Evolutionary conservation across 2,888 invertebrate genomes (phyloP).

Genomic region (Parthenolecanium corni): DNA sequence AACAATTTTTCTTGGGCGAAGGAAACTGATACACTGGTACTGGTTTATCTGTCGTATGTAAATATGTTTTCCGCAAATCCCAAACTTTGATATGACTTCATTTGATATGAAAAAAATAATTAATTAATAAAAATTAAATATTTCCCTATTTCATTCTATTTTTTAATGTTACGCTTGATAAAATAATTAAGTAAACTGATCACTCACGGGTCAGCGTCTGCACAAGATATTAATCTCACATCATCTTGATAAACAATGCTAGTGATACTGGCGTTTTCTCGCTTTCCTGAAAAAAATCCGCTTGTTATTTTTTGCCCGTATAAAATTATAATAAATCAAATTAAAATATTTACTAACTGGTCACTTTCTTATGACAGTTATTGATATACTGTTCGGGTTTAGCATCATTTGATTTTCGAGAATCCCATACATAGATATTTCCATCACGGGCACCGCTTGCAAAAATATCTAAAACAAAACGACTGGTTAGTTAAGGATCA

Average conservation of each 20-base stretch:
- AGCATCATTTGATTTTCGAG: constrained; percentile 38
- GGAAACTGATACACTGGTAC: constrained; percentile 59
- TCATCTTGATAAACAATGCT: constrained; percentile 73
- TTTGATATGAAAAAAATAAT: constrained; percentile 1
- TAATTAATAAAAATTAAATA: constrained; percentile 20
- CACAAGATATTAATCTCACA: constrained; percentile 66
- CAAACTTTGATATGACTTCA: constrained; percentile 62
- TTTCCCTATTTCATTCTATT: too few relatives aligned
- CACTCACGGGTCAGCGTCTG: constrained; percentile 66
- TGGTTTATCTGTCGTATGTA: constrained; percentile 49
- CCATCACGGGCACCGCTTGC: constrained; percentile 83
- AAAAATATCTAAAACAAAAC: constrained; percentile 51
- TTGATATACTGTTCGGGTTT: constrained; percentile 1
- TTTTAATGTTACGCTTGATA: neutral
- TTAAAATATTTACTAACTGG: neutral
- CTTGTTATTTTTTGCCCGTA: too few relatives aligned
- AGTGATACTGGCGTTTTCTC: constrained; percentile 51
- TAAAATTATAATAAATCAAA: neutral
- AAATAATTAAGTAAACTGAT: neutral
- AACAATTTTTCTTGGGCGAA: constrained; percentile 58
- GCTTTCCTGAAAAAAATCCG: neutral
- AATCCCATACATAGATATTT: constrained; percentile 75
- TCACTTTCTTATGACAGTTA: constrained; percentile 2
- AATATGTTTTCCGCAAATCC: constrained; percentile 76
- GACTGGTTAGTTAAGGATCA: too few relatives aligned